Evolutionary conservation across 2,113 vertebrate species (phyloP).

Genomic region (Cynopterus brachyotis): DNA sequence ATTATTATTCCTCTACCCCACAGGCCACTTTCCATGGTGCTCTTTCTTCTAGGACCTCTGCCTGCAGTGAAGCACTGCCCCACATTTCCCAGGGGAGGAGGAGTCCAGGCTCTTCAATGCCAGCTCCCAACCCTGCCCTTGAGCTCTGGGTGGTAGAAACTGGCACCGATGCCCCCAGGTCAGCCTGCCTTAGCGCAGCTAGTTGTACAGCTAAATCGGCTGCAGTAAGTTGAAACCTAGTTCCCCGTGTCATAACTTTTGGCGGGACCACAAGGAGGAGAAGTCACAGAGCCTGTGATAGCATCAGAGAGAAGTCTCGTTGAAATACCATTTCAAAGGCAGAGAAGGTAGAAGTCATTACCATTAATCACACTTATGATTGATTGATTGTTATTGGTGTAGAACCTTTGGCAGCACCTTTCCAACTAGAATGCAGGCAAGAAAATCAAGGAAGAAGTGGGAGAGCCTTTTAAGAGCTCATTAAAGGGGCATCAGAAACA

Average conservation of each 20-base stretch:
- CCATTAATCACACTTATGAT: neutral
- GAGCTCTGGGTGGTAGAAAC: constrained; percentile 51
- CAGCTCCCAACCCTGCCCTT: constrained; percentile 18
- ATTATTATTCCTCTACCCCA: neutral
- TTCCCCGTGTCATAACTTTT: neutral
- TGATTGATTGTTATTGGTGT: neutral
- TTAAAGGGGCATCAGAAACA: neutral
- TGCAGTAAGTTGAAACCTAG: constrained; percentile 44
- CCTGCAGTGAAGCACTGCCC: neutral
- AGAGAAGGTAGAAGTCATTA: neutral
- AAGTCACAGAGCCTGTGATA: neutral
- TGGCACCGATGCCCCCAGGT: neutral
- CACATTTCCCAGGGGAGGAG: neutral
- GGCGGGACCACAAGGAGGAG: constrained; percentile 34
- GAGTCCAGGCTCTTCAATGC: neutral
- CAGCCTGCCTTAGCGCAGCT: neutral
- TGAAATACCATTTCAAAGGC: constrained; percentile 47
- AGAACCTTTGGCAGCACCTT: neutral
- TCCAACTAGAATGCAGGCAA: neutral
- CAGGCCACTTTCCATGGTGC: neutral
- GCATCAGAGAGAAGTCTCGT: constrained; percentile 1
- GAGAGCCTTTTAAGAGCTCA: neutral
- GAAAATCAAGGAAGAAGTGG: neutral
- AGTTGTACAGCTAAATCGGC: neutral
- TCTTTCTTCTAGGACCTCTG: neutral